Conservation (phyloP, 2,113 vertebrate species). For the Lipotes vexillifer region DNA sequence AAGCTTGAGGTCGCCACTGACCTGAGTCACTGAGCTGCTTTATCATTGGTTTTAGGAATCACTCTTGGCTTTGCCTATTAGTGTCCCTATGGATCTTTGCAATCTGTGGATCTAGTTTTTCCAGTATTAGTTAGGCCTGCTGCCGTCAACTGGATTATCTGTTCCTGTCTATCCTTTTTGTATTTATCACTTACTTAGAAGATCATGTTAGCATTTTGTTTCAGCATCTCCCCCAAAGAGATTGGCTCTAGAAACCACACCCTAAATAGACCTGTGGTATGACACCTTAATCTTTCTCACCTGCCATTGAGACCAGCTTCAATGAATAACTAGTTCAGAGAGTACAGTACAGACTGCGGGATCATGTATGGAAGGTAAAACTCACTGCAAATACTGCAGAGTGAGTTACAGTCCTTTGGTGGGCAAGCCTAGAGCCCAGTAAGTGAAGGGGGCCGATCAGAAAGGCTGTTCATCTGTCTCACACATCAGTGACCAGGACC, state of each 20-base stretch:
- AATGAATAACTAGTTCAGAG: background rate
- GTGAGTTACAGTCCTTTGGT: background rate
- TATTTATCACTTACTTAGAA: background rate
- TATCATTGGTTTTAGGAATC: background rate
- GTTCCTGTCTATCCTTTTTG: background rate
- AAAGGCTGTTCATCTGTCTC: background rate
- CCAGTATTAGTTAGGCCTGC: background rate
- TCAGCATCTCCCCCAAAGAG: background rate
- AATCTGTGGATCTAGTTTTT: background rate
- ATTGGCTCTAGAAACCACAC: background rate
- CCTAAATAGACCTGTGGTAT: background rate
- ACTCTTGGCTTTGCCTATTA: background rate
- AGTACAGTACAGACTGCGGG: background rate
- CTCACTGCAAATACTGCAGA: background rate
- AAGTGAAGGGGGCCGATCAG: too few species aligned
- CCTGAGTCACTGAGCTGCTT: background rate
- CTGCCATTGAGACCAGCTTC: background rate
- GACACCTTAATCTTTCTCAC: background rate
- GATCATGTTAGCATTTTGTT: background rate
- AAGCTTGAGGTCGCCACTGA: background rate
- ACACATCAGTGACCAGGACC: background rate
- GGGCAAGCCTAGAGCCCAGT: background rate
- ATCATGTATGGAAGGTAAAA: background rate
- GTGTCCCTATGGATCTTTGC: background rate
- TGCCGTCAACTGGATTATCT: background rate